Evolutionary conservation across 2,797 vertebrate genomes (phyloP), one percentile per base, ranked within the genome.

Genomic region (Remorina albescens): DNA sequence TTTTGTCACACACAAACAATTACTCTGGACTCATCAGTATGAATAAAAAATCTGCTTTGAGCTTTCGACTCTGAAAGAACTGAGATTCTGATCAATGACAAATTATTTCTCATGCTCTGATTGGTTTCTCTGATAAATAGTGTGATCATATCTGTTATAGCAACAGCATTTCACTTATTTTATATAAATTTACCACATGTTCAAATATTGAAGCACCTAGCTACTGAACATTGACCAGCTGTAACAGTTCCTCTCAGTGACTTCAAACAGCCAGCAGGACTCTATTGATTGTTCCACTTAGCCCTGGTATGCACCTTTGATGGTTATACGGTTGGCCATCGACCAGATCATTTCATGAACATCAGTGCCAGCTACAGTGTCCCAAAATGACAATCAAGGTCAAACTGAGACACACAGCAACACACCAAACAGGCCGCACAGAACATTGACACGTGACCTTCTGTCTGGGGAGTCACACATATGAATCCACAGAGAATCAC

Each of bases 221-320:
- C 18, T 21, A 34, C 30, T 5, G 41, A 49, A 42, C 41, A 42
- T 30, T 6, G 18, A 63, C 47, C 55, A 13, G 13, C 49, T 39
- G 51, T 32, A 67, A 47, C 44, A 51, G 36, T 59, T 69, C 42
- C 39, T 74, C 72, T 72, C 13, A 64, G 67, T 88, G 79, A 74
- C 70, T 78, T 50, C 42, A 63, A 71, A 59, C 8, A 5, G 34
- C 51, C 13, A 36, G 37, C 28, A 60, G 82, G 72, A 64, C 42
- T 55, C n/a, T 80, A 93, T 91, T 75, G 92, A 92, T 87, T 87
- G 74, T 92, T 92, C 89, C 89, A 88, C 62, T 87, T 75, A 87
- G 64, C 72, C 42, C 76, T 71, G 53, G 71, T 81, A 71, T 74
- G 85, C 76, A 74, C 46, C 64, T 82, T 32, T 81, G 57, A 83